Conservation (phyloP, 2,888 invertebrate genomes). For the Scaeva pyrastri region DNA sequence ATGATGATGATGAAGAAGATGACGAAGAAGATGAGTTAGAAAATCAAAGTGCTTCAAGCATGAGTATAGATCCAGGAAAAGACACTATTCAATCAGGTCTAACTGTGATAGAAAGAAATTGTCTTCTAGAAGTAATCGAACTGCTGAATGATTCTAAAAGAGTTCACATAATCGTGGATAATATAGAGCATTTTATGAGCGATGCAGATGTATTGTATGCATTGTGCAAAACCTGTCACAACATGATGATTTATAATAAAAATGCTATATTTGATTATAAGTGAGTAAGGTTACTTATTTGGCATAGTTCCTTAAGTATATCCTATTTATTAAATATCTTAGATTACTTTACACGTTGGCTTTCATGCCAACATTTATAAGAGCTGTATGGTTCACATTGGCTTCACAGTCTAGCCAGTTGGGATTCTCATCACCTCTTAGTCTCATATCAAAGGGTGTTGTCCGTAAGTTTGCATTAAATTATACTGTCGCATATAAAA, state of each 20-base stretch:
- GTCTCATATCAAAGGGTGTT: conserved; percentile 83
- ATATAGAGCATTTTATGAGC: conserved; percentile 81
- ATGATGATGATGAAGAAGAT: conserved; percentile 80
- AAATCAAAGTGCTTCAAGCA: conserved; percentile 79
- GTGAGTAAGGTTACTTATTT: conserved; percentile 84
- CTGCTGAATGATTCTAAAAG: conserved; percentile 88
- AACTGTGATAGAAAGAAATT: conserved; percentile 80
- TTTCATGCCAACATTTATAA: conserved; percentile 90
- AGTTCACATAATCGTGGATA: conserved; percentile 85
- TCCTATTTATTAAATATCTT: conserved; percentile 41
- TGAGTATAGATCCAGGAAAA: conserved; percentile 41
- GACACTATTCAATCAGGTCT: conserved; percentile 55
- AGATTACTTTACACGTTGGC: conserved; percentile 92
- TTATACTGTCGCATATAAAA: neutral
- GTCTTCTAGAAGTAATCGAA: conserved; percentile 84
- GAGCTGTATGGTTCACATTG: conserved; percentile 89
- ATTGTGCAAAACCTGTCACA: conserved; percentile 92
- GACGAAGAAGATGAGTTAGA: conserved; percentile 78
- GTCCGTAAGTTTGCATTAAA: conserved; percentile 81
- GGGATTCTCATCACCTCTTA: conserved; percentile 83
- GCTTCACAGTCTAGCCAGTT: conserved; percentile 82
- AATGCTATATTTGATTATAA: conserved; percentile 93
- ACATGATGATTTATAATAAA: conserved; percentile 91
- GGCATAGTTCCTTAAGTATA: neutral
- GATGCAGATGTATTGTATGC: conserved; percentile 87